phyloP scores from a whole-genome alignment of 2,888 invertebrate species.

The Andrena haemorrhoa region DNA sequence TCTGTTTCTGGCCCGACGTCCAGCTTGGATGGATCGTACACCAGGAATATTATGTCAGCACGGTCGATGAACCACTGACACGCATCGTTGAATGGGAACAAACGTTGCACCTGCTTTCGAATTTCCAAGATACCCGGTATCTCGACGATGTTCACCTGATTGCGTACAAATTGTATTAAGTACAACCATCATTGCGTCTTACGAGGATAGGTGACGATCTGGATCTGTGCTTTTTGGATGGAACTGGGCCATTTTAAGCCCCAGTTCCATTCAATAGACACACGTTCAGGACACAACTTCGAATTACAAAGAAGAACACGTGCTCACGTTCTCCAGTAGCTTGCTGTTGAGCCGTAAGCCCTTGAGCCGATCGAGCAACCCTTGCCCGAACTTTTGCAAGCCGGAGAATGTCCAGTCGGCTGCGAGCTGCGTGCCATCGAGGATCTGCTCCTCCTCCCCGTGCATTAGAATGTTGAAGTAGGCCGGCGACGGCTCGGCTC shows the following conservation, averaged over 20 bases:
- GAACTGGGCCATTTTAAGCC: background rate
- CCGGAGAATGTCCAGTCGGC: conserved; percentile 98
- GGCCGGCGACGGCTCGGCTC: conserved; percentile 97
- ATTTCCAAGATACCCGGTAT: conserved; percentile 98
- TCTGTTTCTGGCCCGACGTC: conserved; percentile 98
- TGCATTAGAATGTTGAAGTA: conserved; percentile 96
- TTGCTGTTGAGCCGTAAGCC: conserved; percentile 93
- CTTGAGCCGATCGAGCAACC: conserved; percentile 94
- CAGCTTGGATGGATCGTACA: conserved; percentile 97
- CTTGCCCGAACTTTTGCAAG: conserved; percentile 97
- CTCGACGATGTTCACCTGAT: conserved; percentile 97
- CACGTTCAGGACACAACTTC: background rate
- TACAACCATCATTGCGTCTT: background rate
- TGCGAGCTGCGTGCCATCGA: conserved; percentile 97
- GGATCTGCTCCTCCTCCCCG: conserved; percentile 93
- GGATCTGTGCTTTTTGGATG: background rate
- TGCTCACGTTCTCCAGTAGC: conserved; percentile 93
- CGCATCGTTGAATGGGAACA: conserved; percentile 98
- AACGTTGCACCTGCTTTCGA: conserved; percentile 95
- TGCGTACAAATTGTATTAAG: background rate
- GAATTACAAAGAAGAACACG: background rate
- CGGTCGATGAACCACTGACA: conserved; percentile 99
- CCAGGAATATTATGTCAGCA: conserved; percentile 97
- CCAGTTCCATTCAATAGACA: background rate
- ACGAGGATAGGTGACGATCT: background rate